These are phyloP conservation scores for Burhinus bistriatus DNA, from an alignment of 2,113 vertebrate genomes.

Conservation along the genomic window DNA sequence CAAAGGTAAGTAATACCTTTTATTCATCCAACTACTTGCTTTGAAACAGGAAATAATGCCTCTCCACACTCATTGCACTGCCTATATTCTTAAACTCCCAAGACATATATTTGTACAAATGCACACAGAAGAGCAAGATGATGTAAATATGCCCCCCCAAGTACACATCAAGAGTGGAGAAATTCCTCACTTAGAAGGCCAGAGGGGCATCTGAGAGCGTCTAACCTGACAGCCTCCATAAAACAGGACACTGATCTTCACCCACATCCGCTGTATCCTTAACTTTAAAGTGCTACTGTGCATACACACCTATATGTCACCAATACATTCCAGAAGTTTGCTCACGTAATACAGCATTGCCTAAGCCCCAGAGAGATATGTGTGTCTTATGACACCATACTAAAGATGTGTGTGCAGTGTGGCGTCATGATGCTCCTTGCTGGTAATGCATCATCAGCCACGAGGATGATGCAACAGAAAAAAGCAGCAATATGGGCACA, in stretches of 20 bases:
- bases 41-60: background rate
- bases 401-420: background rate
- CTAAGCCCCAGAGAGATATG: background rate
- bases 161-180: background rate
- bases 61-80: background rate
- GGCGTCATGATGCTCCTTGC: background rate
- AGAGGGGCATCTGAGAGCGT: background rate
- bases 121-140: background rate
- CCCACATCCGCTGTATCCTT: accelerated
- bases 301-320: background rate
- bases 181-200: background rate
- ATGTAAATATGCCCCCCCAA: background rate
- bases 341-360: background rate
- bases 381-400: background rate
- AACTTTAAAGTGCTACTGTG: background rate
- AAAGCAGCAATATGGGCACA: background rate
- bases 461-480: accelerated
- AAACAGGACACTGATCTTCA: background rate
- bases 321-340: background rate
- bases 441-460: background rate
- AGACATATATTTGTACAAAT: background rate
- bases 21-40: background rate
- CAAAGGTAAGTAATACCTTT: background rate
- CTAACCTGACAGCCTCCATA: background rate
- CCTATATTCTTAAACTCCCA: background rate